Evolutionary conservation across 2,888 invertebrate genomes (phyloP).

Genomic region (Drosophila eohydei): DNA sequence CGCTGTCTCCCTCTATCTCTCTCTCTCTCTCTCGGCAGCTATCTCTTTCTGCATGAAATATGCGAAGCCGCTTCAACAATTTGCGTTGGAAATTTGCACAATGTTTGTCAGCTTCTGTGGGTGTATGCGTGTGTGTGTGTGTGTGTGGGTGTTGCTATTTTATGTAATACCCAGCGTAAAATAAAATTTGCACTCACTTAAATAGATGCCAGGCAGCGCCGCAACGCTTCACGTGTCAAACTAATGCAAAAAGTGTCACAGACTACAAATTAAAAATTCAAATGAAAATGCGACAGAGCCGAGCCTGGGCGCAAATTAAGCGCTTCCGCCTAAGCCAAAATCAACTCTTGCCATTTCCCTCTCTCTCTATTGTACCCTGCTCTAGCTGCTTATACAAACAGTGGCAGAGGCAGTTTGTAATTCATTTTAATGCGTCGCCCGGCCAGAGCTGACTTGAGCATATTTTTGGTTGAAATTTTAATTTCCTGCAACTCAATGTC

Average conservation of each 20-base stretch:
- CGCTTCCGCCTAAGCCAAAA: constrained; percentile 52
- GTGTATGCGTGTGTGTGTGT: constrained; percentile 4
- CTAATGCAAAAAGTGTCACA: constrained; percentile 72
- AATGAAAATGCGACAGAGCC: constrained; percentile 58
- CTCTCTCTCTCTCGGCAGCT: neutral
- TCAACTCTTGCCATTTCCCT: neutral
- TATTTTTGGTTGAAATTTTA: constrained; percentile 70
- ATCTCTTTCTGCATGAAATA: constrained; percentile 53
- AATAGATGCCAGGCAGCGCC: constrained; percentile 59
- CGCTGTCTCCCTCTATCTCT: constrained; percentile 1
- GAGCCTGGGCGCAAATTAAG: constrained; percentile 64
- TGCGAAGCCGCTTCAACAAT: constrained; percentile 67
- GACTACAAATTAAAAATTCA: constrained; percentile 72
- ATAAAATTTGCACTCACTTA: constrained; percentile 69
- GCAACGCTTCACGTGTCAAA: constrained; percentile 58
- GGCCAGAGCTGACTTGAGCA: constrained; percentile 21
- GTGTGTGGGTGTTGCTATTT: constrained; percentile 33
- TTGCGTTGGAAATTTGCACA: constrained; percentile 73
- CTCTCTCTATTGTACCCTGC: too few relatives aligned
- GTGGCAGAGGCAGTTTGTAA: constrained; percentile 36
- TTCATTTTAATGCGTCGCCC: constrained; percentile 55
- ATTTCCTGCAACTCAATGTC: constrained; percentile 74
- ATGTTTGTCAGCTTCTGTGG: constrained; percentile 55
- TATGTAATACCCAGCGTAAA: constrained; percentile 50
- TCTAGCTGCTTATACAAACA: constrained; percentile 1